Evolutionary conservation across 2,113 vertebrate genomes (phyloP).

Genomic region (Chaetodon auriga): DNA sequence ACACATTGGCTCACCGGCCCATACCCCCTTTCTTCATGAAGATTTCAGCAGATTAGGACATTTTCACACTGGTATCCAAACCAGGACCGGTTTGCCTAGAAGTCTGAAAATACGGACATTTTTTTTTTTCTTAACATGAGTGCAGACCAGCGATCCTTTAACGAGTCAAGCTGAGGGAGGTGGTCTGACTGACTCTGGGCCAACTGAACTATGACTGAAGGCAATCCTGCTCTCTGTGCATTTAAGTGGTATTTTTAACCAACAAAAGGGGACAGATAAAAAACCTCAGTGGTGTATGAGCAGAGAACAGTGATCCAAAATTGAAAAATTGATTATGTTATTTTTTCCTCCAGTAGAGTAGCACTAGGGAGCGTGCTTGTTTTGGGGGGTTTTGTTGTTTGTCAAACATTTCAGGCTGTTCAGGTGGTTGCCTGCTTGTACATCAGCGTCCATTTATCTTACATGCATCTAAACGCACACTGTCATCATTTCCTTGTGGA

Average conservation of each 20-base stretch:
- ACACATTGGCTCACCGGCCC: conserved; percentile 19
- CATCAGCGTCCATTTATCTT: not conserved
- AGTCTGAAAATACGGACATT: not conserved
- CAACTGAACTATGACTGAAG: not conserved
- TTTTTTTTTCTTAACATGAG: not conserved
- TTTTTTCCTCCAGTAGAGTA: not conserved
- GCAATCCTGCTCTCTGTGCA: not conserved
- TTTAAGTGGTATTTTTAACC: not conserved
- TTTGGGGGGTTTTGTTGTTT: too few relatives aligned
- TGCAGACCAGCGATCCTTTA: not conserved
- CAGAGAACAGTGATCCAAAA: not conserved
- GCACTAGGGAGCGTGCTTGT: not conserved
- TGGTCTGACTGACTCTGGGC: not conserved
- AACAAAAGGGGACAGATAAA: not conserved
- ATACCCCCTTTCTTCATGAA: conserved; percentile 15
- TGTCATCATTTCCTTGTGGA: not conserved
- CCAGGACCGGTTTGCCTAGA: not conserved
- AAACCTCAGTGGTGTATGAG: not conserved
- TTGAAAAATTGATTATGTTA: not conserved
- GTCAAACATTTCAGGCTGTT: not conserved
- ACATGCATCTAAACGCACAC: not conserved
- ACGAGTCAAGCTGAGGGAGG: not conserved
- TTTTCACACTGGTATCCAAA: conserved; percentile 66
- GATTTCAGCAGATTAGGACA: conserved; percentile 57
- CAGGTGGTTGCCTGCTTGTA: not conserved